Conservation (phyloP, 1,140 invertebrate genomes). For the Charaxes varanes region DNA sequence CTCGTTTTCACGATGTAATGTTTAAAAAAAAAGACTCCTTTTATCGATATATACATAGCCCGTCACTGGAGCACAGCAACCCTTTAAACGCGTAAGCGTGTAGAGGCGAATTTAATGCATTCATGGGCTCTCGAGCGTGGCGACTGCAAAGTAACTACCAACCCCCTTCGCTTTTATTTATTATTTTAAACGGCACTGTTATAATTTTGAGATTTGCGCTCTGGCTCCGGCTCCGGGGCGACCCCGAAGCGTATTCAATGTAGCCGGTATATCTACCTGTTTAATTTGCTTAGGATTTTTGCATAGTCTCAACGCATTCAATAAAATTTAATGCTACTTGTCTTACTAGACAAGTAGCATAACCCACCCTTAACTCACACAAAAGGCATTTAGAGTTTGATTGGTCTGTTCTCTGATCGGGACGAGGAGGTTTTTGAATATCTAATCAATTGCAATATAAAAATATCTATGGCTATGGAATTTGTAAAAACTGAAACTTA, state of each 20-base stretch:
- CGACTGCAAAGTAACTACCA: constrained; percentile 65
- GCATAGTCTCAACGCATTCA: background rate
- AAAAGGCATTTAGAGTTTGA: too few species aligned
- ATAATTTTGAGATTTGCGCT: constrained; percentile 48
- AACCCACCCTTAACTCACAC: too few species aligned
- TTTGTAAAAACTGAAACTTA: too few species aligned
- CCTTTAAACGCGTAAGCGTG: constrained; percentile 40
- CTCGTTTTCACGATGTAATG: too few species aligned
- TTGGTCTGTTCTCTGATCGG: too few species aligned
- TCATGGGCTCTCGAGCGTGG: constrained; percentile 66
- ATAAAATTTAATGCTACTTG: background rate
- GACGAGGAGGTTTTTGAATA: too few species aligned
- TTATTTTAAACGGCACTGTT: constrained; percentile 65
- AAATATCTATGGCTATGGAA: too few species aligned
- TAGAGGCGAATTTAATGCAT: constrained; percentile 58
- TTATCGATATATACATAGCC: too few species aligned
- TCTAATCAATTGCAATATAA: too few species aligned
- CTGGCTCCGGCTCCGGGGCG: constrained; percentile 11
- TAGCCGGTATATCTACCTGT: constrained; percentile 23
- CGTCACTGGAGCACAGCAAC: too few species aligned
- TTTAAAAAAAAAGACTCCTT: too few species aligned
- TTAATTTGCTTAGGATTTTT: constrained; percentile 21
- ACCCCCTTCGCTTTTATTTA: constrained; percentile 49
- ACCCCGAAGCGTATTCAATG: constrained; percentile 21
- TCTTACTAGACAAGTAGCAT: background rate